Conservation (phyloP, 2,797 vertebrate species). For the Tapera naevia region DNA sequence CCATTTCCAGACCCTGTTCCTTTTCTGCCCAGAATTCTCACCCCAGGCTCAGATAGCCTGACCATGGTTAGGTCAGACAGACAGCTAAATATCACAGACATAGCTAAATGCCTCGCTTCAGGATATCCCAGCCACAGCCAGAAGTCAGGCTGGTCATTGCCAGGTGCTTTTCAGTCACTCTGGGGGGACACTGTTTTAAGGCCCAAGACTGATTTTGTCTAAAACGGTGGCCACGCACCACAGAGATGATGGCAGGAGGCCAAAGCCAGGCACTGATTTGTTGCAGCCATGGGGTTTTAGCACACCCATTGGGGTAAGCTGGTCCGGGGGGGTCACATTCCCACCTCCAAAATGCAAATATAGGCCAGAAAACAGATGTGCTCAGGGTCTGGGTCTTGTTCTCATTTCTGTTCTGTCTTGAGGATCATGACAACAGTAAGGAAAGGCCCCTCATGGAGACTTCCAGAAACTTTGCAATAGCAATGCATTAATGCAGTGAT, state of each 20-base stretch:
- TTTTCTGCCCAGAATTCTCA: not conserved
- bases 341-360: not conserved
- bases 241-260: not conserved
- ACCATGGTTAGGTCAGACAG: too few species aligned
- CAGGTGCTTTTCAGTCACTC: not conserved
- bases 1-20: not conserved
- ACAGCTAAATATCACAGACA: too few species aligned
- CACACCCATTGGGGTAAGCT: accelerated
- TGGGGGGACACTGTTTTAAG: not conserved
- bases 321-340: not conserved
- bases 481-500: not conserved
- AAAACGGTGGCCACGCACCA: not conserved
- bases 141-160: not conserved
- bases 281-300: not conserved
- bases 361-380: not conserved
- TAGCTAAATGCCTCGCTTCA: not conserved
- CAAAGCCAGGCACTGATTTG: not conserved
- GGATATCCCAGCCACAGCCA: not conserved
- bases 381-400: not conserved
- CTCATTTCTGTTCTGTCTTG: not conserved
- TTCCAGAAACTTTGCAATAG: not conserved
- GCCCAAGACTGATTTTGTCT: not conserved
- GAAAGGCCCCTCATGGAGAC: not conserved
- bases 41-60: not conserved
- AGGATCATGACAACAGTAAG: not conserved